Base-by-base conservation (phyloP, 2,797 vertebrate species). In the Bovichtus diacanthus region DNA sequence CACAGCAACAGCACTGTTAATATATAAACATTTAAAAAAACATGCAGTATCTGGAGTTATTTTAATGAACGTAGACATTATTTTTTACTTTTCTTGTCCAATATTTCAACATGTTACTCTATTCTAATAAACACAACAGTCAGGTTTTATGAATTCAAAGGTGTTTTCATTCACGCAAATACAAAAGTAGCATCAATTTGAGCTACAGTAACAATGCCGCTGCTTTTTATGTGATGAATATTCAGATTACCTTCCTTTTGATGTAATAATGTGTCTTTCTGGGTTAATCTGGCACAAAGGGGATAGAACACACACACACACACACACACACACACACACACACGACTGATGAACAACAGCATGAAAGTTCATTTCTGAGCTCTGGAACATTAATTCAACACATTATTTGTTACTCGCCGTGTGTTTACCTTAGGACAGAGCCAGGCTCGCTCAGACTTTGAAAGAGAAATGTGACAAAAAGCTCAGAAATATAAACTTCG, bases 191-290 rank as follows among this genome's bases (percentile, higher is more conserved):
- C 10, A 50, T 46, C n/a, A 25, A 58, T 21, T 55, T 41, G n/a
- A 29, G n/a, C 11, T 50, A 34, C 31, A 34, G 31, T 2, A 23
- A 76, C 34, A 34, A 15, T 29, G 11, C n/a, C 18, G 27, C 47
- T 1, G 15, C 39, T 67, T 44, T 34, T 19, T 38, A 7, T 34
- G 53, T 61, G 25, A 74, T 64, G 63, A 74, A 70, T 64, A 74
- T 74, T 78, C 66, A 31, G 18, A 71, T 71, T 3, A 21, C 15
- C n/a, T 13, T 47, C 49, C 44, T 62, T 34, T 25, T 72, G 76
- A 75, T 63, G 70, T 54, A 27, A 60, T 19, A 19, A 53, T 65
- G 49, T 44, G 21, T 39, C 21, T 61, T 18, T 64, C 8, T 18
- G 8, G 19, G 67, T 44, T 15, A 4, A 62, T 59, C 44, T 8